These are phyloP conservation scores for Regulus satrapa DNA, from an alignment of 2,113 vertebrate genomes.

Conservation along the genomic window DNA sequence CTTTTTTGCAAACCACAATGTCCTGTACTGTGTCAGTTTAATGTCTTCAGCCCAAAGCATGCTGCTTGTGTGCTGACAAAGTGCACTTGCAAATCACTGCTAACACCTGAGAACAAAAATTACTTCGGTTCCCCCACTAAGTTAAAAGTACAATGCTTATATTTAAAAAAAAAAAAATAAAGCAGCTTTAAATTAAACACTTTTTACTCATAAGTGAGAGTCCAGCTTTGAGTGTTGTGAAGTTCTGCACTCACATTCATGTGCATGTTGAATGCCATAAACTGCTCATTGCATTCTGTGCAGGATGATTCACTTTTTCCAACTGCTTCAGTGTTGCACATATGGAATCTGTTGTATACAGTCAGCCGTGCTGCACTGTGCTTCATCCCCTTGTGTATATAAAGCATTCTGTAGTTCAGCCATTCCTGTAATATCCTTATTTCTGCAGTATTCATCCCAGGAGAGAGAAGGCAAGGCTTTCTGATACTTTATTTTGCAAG, in stretches of 20 bases:
- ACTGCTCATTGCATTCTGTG: not conserved
- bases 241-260: not conserved
- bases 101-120: not conserved
- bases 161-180: not conserved
- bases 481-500: not conserved
- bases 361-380: not conserved
- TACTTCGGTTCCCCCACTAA: not conserved
- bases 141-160: not conserved
- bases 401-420: not conserved
- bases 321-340: not conserved
- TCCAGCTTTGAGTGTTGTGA: not conserved
- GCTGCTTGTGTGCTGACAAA: not conserved
- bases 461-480: not conserved
- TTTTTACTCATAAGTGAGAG: not conserved
- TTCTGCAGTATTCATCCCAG: not conserved
- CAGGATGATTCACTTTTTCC: slow-evolving; percentile 50
- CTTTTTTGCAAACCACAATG: not conserved
- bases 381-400: not conserved
- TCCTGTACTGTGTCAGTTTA: not conserved
- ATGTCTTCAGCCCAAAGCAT: not conserved
- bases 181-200: not conserved
- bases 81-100: not conserved
- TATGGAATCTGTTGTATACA: slow-evolving; percentile 13
- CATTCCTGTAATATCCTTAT: not conserved
- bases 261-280: not conserved